phyloP scores from a whole-genome alignment of 2,888 invertebrate species.

The Apoderus coryli region DNA sequence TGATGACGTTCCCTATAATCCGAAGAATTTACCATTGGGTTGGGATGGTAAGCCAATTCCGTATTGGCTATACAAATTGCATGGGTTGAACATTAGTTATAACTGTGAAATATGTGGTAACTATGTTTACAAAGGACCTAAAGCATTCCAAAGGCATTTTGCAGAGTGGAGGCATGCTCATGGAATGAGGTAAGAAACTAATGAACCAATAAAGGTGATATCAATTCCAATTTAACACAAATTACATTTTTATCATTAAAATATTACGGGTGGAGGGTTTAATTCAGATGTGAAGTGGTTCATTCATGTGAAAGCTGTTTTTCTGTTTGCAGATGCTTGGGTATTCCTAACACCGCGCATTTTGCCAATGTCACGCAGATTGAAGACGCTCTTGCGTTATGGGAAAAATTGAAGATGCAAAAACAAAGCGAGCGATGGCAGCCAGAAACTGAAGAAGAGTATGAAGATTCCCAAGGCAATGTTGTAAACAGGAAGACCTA shows the following conservation, averaged over 20 bases:
- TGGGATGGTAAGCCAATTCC: slow-evolving; percentile 94
- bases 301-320: no score
- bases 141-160: slow-evolving; percentile 98
- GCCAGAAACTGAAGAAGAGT: slow-evolving; percentile 95
- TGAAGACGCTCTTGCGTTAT: slow-evolving; percentile 91
- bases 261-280: no score
- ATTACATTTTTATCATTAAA: no score
- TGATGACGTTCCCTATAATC: slow-evolving; percentile 96
- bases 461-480: slow-evolving; percentile 96
- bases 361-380: slow-evolving; percentile 99
- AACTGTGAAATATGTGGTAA: slow-evolving; percentile 99
- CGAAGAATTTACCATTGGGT: slow-evolving; percentile 96
- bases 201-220: no score
- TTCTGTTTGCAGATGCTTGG: slow-evolving; percentile 61
- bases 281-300: no score
- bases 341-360: slow-evolving; percentile 99
- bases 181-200: slow-evolving; percentile 87
- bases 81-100: slow-evolving; percentile 96
- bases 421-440: slow-evolving; percentile 95
- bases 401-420: slow-evolving; percentile 93
- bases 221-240: no score
- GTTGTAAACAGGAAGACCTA: slow-evolving; percentile 97
- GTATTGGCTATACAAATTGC: slow-evolving; percentile 97
- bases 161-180: slow-evolving; percentile 83
- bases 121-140: slow-evolving; percentile 95